Conservation (phyloP, 2,888 invertebrate species). For the Ichneumoninae sp. region DNA sequence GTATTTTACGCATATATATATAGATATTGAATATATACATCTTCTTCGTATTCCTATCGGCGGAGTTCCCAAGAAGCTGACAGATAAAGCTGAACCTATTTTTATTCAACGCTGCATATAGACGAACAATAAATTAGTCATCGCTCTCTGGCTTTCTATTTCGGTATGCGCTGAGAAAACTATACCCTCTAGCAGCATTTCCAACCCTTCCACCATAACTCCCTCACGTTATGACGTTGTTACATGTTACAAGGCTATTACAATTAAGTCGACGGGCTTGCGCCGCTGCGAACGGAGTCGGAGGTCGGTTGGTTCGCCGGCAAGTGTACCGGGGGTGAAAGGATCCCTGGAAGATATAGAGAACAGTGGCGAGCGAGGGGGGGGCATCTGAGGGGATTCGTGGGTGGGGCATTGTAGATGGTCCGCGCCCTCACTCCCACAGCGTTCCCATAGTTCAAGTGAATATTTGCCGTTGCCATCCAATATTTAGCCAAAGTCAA, state of each 20-base stretch:
- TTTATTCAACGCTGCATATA: slow-evolving; percentile 31
- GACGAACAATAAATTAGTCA: slow-evolving; percentile 33
- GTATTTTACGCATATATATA: not conserved
- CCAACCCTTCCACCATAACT: slow-evolving; percentile 27
- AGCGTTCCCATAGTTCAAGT: slow-evolving; percentile 76
- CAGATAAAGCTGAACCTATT: slow-evolving; percentile 28
- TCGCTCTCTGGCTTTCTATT: slow-evolving; percentile 22
- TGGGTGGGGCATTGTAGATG: slow-evolving; percentile 63
- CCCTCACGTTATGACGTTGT: slow-evolving; percentile 38
- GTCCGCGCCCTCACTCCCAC: slow-evolving; percentile 60
- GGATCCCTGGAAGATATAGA: slow-evolving; percentile 55
- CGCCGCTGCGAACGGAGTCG: slow-evolving; percentile 31
- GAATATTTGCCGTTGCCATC: slow-evolving; percentile 82
- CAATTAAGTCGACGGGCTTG: slow-evolving; percentile 57
- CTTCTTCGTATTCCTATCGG: slow-evolving; percentile 1
- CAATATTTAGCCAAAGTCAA: slow-evolving; percentile 83
- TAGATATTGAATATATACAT: not conserved
- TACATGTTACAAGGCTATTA: slow-evolving; percentile 59
- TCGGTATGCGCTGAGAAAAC: slow-evolving; percentile 7
- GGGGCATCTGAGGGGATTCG: slow-evolving; percentile 23
- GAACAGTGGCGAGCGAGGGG: slow-evolving; percentile 52
- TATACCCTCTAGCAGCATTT: slow-evolving; percentile 28
- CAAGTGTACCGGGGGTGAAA: slow-evolving; percentile 33
- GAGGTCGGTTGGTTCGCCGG: slow-evolving; percentile 36
- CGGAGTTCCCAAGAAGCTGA: slow-evolving; percentile 16